phyloP scores from a whole-genome alignment of 1,140 invertebrate genomes.

The Polypedilum vanderplanki region DNA sequence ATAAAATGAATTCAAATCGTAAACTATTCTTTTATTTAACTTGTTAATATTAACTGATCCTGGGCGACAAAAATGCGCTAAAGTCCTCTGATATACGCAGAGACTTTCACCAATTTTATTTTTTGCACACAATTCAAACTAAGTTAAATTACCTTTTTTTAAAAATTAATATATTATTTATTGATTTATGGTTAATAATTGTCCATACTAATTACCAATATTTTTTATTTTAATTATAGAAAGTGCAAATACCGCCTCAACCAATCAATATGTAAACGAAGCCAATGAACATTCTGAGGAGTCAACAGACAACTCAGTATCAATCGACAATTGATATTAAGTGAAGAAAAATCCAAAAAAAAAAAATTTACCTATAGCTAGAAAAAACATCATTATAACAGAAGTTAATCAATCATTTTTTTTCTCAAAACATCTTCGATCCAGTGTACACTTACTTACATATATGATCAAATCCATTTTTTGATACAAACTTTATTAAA shows the following conservation, averaged over 20 bases:
- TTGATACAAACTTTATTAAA: too few relatives aligned
- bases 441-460: too few relatives aligned
- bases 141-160: neutral
- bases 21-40: too few relatives aligned
- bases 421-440: neutral
- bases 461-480: neutral
- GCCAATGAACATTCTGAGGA: neutral
- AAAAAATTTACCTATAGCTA: neutral
- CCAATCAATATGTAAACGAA: conserved; percentile 13
- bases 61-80: too few relatives aligned
- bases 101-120: neutral
- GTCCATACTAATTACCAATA: too few relatives aligned
- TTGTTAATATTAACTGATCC: too few relatives aligned
- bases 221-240: neutral
- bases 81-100: too few relatives aligned
- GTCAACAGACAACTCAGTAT: neutral
- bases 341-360: neutral
- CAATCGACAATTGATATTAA: conserved; percentile 2
- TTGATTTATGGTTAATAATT: too few relatives aligned
- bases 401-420: neutral
- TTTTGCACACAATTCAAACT: neutral
- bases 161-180: neutral
- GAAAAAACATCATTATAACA: neutral
- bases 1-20: too few relatives aligned
- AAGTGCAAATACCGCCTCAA: neutral